Percentiles rank a stretch among this genome's conserved stretches.
These are phyloP conservation scores for Penaeus chinensis DNA, from an alignment of 1,140 invertebrate genomes.

Conservation along the genomic window DNA sequence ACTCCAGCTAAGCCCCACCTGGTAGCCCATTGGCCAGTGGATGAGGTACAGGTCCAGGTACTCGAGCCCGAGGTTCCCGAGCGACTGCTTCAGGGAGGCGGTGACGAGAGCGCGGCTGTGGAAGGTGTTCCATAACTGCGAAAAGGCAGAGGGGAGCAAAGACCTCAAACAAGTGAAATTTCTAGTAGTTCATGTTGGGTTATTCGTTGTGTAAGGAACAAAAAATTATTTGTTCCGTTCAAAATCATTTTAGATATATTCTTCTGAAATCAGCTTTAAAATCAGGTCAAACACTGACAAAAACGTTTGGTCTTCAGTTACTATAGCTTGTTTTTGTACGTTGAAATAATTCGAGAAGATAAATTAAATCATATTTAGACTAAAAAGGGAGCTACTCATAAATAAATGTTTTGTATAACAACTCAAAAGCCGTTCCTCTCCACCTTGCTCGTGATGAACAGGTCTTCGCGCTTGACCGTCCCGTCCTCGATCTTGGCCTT, in stretches of 20 bases:
- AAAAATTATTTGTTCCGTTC: too few relatives aligned
- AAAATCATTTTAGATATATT: too few relatives aligned
- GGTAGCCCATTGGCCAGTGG: constrained; percentile 85
- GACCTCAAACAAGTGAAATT: neutral
- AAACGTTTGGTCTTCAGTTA: too few relatives aligned
- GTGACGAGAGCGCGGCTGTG: constrained; percentile 77
- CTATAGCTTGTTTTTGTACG: too few relatives aligned
- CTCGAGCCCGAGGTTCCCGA: constrained; percentile 77
- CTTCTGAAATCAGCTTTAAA: too few relatives aligned
- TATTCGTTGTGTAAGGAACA: too few relatives aligned
- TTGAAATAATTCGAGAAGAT: too few relatives aligned
- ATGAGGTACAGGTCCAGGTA: constrained; percentile 88
- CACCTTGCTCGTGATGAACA: constrained; percentile 85
- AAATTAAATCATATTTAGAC: too few relatives aligned
- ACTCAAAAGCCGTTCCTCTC: too few relatives aligned
- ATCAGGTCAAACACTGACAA: too few relatives aligned
- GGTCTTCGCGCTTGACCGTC: constrained; percentile 81
- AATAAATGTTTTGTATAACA: too few relatives aligned
- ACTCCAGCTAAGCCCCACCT: constrained; percentile 70
- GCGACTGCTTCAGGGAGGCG: constrained; percentile 74
- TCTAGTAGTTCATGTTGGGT: neutral
- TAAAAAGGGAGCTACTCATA: too few relatives aligned
- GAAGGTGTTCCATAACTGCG: constrained; percentile 81
- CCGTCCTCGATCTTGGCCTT: constrained; percentile 79
- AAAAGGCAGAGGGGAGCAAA: constrained; percentile 29